These are phyloP conservation scores for Ctenopoma kingsleyae DNA, from an alignment of 2,797 vertebrate genomes.

Conservation along the genomic window DNA sequence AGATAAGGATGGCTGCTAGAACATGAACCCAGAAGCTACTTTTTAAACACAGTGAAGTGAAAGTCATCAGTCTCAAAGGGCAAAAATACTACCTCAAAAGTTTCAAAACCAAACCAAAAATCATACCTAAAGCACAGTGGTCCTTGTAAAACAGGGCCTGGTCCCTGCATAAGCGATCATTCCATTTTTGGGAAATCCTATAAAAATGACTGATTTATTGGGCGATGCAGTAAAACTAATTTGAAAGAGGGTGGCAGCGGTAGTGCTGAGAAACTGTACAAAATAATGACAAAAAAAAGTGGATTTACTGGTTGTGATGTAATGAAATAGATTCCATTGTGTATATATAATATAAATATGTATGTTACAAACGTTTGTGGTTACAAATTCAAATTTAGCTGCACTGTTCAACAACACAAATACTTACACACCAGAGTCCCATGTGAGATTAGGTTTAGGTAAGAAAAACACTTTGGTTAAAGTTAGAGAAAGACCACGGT, in stretches of 20 bases:
- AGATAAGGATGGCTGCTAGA: background rate
- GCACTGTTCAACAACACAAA: background rate
- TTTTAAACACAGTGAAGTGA: conserved; percentile 2
- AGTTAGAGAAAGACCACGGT: no score
- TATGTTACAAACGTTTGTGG: no score
- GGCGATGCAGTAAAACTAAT: conserved; percentile 19
- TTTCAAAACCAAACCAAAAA: conserved; percentile 54
- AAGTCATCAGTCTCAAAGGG: conserved; percentile 21
- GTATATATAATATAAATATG: no score
- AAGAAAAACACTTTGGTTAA: no score
- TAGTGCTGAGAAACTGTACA: background rate
- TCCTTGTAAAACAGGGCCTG: conserved; percentile 44
- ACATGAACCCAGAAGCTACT: background rate
- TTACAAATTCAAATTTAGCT: background rate
- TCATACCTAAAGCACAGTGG: conserved; percentile 29
- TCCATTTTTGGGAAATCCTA: conserved; percentile 57
- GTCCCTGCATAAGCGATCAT: conserved; percentile 60
- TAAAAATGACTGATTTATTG: conserved; percentile 59
- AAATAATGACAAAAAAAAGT: conserved; percentile 2
- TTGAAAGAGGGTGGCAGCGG: conserved; percentile 22
- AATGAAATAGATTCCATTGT: background rate
- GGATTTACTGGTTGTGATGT: background rate
- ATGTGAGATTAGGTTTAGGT: no score
- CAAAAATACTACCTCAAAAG: conserved; percentile 38
- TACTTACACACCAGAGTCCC: no score